Base-by-base conservation (phyloP, 2,113 vertebrate species). In the Monarcha castaneiventris region DNA sequence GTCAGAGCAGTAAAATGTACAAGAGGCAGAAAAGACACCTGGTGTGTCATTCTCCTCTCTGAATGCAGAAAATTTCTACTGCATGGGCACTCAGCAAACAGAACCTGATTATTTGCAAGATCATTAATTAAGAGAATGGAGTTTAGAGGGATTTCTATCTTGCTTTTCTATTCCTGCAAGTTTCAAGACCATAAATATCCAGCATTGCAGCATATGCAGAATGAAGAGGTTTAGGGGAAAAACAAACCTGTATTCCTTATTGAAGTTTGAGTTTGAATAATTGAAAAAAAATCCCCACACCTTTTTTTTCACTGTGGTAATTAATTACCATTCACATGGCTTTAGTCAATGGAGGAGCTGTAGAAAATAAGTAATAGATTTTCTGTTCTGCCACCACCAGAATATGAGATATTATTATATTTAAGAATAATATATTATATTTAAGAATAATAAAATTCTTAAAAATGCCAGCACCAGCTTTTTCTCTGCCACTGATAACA, bases 221-320 rank as follows among this genome's bases (percentile, higher is more conserved):
- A 22, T 22, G 16, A 56, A 72, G 30, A 69, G 5, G 11, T 61
- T 82, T 43, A 84, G 23, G 15, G 14, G 16, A 56, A n/a, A 61
- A 27, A 5, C 0, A 23, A 11, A 9, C 1, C 2, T n/a, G 6
- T 48, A 43, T 10, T 85, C 9, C 16, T 44, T 26, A 32, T 3
- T 49, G 39, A 61, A 56, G 11, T 58, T 35, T 48, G 8, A 4
- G 8, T 9, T 64, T 90, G 29, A 79, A 48, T 19, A 84, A 49
- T 1, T 35, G 10, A 22, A 56, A 55, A 81, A 29, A 27, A 29
- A 32, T 3, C 18, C 20, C 13, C 20, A 13, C 9, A 5, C 12
- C 6, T 3, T 20, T 32, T 51, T 22, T 10, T 69, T 18, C 25
- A 29, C 39, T 6, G 3, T 33, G 32, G 9, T 44, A 43, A 91